These are phyloP conservation scores for Limonius californicus DNA, from an alignment of 1,140 invertebrate species.

Conservation along the genomic window DNA sequence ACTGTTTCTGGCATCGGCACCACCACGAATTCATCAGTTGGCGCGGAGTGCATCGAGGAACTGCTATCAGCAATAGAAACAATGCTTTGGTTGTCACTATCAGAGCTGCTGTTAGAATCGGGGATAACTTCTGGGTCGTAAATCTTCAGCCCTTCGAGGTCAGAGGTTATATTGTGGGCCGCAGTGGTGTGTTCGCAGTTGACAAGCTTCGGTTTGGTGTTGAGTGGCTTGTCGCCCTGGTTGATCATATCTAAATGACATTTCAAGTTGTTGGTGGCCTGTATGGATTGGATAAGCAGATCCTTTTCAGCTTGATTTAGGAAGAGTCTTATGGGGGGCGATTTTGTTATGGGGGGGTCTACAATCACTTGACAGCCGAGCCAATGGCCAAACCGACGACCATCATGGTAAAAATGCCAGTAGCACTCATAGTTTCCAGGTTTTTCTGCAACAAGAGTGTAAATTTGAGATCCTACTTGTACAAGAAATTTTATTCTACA, in stretches of 20 bases:
- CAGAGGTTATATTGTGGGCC: neutral
- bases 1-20: conserved; percentile 21
- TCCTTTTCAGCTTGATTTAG: neutral
- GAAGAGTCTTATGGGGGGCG: neutral
- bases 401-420: conserved; percentile 45
- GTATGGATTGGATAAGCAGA: neutral
- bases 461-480: no score
- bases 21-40: conserved; percentile 32
- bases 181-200: neutral
- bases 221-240: neutral
- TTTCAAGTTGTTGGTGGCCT: no score
- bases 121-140: neutral
- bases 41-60: conserved; percentile 19
- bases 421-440: conserved; percentile 45
- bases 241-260: no score
- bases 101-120: conserved; percentile 19
- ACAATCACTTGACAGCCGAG: conserved; percentile 41
- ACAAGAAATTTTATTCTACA: no score
- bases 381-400: conserved; percentile 44
- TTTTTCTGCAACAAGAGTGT: conserved; percentile 29
- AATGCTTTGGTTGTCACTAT: conserved; percentile 28
- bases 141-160: neutral
- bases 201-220: neutral
- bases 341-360: conserved; percentile 17
- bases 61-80: conserved; percentile 21